Evolutionary conservation across 2,113 vertebrate species (phyloP), one percentile per base, ranked within the genome.

Genomic region (Solenodon paradoxus): DNA sequence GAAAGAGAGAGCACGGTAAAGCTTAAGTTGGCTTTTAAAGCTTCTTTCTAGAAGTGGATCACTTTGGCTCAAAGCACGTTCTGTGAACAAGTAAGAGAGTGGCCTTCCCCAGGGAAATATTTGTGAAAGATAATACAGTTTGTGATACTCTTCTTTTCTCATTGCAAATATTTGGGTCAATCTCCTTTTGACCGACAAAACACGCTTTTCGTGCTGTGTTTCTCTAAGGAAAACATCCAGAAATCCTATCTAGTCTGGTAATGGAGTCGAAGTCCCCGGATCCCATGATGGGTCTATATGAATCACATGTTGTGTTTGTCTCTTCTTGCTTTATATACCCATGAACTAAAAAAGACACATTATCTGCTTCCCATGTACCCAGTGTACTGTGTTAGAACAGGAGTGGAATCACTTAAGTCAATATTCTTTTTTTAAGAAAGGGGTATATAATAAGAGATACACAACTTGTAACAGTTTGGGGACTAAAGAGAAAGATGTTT

Each of bases 91-190:
- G 30, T 3, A 30, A 84, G 55, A 40, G 88, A 66, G 5, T 53
- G 19, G 32, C 47, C 35, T 81, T 49, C 59, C 22, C 30, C 12
- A 38, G 57, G 63, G 75, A 59, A 96, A 77, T 91, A 71, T 71
- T 94, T 96, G 88, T 80, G 68, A 88, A 80, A 19, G 15, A 77
- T 64, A 79, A 79, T 30, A 61, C 9, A 42, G n/a, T 75, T 88
- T 86, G 71, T 64, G 68, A 61, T 57, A 16, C 13, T 47, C 45
- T 92, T 87, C 40, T 22, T 10, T 92, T 86, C 49, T 94, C 75
- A 69, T 59, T 42, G 55, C 45, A 83, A 35, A 55, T 75, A 89
- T 89, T 85, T 94, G 45, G 66, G 82, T 91, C 45, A 38, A 2
- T 83, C 17, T 81, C 42, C 13, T 88, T 88, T 85, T 6, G 15